Conservation (phyloP, 64 coral and sea anemone genomes). For the Anthopleura sola region DNA sequence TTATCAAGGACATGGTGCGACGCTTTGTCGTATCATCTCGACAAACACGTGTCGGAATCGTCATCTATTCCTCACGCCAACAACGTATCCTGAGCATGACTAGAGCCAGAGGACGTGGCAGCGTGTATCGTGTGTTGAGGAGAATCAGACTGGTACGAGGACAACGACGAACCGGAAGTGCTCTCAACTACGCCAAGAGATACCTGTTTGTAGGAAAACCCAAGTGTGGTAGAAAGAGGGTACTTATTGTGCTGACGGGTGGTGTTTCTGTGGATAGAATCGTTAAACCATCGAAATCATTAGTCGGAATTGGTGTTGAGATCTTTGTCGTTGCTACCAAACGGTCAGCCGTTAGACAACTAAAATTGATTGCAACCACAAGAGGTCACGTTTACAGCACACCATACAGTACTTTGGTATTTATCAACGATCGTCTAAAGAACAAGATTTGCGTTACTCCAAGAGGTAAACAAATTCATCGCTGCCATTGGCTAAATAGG, state of each 20-base stretch:
- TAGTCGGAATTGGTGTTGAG: too few species aligned
- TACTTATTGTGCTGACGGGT: constrained; percentile 7
- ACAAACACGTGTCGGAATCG: constrained; percentile 32
- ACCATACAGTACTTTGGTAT: too few species aligned
- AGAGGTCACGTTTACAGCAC: too few species aligned
- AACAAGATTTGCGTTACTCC: too few species aligned
- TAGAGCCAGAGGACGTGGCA: neutral
- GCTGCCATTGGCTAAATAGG: too few species aligned
- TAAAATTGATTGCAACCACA: too few species aligned
- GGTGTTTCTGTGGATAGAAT: neutral
- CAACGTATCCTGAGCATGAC: neutral
- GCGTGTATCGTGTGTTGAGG: constrained; percentile 3
- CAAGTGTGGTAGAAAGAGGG: constrained; percentile 13
- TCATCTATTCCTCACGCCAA: constrained; percentile 9
- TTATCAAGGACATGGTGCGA: constrained; percentile 28
- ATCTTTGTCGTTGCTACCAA: too few species aligned
- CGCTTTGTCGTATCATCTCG: constrained; percentile 29
- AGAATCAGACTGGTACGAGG: constrained; percentile 13
- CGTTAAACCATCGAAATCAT: too few species aligned
- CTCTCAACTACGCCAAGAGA: constrained; percentile 17
- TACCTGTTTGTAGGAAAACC: constrained; percentile 27
- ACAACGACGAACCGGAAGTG: constrained; percentile 8
- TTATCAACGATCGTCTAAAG: too few species aligned
- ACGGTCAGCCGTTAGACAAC: too few species aligned
- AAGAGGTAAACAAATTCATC: too few species aligned